phyloP scores from a whole-genome alignment of 2,888 invertebrate species.

The Aelia acuminata region DNA sequence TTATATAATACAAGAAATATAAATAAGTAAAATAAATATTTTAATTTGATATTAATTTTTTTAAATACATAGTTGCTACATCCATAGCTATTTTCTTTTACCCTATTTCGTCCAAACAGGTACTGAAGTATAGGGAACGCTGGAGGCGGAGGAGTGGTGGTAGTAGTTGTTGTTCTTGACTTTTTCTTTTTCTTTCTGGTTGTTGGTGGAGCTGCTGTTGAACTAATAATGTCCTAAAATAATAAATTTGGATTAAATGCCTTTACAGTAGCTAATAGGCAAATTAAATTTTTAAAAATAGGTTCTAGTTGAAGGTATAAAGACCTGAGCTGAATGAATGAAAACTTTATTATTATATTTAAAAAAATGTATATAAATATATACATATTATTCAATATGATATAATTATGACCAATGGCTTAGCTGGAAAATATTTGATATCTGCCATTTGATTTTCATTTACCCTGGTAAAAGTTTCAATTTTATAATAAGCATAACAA shows the following conservation, averaged over 20 bases:
- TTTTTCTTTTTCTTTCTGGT: constrained; percentile 65
- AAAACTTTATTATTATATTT: too few species aligned
- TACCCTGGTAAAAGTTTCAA: too few species aligned
- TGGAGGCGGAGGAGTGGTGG: constrained; percentile 64
- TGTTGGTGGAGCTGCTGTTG: constrained; percentile 61
- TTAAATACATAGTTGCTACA: neutral
- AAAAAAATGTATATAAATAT: too few species aligned
- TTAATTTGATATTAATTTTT: neutral
- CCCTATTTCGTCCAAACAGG: constrained; percentile 63
- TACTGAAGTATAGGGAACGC: constrained; percentile 63
- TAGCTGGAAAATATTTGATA: too few species aligned
- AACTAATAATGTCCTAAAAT: constrained; percentile 62
- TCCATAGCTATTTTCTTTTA: constrained; percentile 1
- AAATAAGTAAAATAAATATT: neutral
- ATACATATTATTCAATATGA: too few species aligned
- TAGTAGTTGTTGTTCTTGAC: constrained; percentile 62
- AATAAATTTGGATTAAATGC: neutral
- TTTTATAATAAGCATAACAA: too few species aligned
- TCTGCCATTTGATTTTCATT: too few species aligned
- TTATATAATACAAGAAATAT: too few species aligned
- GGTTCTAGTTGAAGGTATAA: too few species aligned
- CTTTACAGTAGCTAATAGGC: too few species aligned
- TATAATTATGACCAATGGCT: too few species aligned
- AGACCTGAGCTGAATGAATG: too few species aligned
- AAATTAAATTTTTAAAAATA: neutral